Conservation (phyloP, 2,888 invertebrate species). For the Ormyrus labotus region DNA sequence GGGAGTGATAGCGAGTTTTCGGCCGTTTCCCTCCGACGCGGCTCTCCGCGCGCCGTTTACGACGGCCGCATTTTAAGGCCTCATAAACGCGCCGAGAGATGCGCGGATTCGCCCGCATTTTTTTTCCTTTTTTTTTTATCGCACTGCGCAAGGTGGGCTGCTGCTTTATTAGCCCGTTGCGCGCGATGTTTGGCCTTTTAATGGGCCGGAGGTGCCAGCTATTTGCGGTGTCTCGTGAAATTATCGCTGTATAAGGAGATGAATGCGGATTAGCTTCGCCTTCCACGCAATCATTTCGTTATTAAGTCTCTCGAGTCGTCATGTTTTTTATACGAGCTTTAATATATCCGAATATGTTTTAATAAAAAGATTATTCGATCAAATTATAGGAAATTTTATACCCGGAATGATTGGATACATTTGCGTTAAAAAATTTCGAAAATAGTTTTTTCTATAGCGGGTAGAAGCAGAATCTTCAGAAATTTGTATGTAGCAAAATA, state of each 20-base stretch:
- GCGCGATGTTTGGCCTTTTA: neutral
- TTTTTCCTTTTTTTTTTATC: slow-evolving; percentile 37
- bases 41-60: slow-evolving; percentile 15
- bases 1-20: slow-evolving; percentile 10
- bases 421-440: no score
- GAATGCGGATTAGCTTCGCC: no score
- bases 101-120: neutral
- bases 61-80: slow-evolving; percentile 41
- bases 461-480: no score
- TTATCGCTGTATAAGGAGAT: neutral
- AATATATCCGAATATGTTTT: no score
- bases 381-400: no score
- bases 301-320: no score
- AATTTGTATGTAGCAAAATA: no score
- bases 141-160: neutral
- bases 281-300: no score
- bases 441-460: no score
- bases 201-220: slow-evolving; percentile 13
- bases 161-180: slow-evolving; percentile 20
- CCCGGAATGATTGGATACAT: no score
- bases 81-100: slow-evolving; percentile 25
- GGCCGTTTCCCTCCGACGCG: slow-evolving; percentile 22
- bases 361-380: no score
- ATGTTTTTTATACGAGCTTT: no score
- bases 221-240: neutral